A percentile compares a stretch with the other conserved stretches of the same genome.
phyloP scores from a whole-genome alignment of 1,140 invertebrate species.

The Pentalonia nigronervosa region DNA sequence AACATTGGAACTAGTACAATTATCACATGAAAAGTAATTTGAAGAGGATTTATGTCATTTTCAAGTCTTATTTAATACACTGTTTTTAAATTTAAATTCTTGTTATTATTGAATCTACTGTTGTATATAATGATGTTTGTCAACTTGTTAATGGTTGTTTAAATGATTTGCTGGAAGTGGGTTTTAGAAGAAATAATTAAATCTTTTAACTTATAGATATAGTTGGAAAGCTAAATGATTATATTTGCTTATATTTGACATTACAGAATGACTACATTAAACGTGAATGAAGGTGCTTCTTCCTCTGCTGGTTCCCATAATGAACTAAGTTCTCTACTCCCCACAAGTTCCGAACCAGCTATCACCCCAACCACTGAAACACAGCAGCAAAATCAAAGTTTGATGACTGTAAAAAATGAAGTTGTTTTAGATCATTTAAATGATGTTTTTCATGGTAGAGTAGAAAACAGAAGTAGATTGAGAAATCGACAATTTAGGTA shows the following conservation, averaged over 20 bases:
- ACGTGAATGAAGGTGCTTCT: conserved; percentile 54
- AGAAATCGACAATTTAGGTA: conserved; percentile 54
- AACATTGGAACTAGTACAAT: neutral
- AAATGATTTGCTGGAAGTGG: neutral
- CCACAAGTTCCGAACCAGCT: conserved; percentile 65
- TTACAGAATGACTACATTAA: conserved; percentile 52
- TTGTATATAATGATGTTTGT: neutral
- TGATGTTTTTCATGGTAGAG: conserved; percentile 11
- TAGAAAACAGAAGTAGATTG: conserved; percentile 34
- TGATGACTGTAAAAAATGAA: conserved; percentile 21
- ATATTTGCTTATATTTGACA: neutral
- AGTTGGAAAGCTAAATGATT: neutral
- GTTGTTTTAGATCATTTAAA: neutral
- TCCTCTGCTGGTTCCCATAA: conserved; percentile 70
- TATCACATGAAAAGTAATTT: neutral
- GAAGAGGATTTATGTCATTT: neutral
- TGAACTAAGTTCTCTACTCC: conserved; percentile 70
- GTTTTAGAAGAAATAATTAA: neutral
- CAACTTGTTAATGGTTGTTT: neutral
- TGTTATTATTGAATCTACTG: neutral
- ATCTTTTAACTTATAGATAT: neutral
- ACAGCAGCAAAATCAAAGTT: conserved; percentile 41
- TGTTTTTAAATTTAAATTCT: neutral
- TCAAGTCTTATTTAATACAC: neutral
- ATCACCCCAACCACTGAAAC: conserved; percentile 31